These are phyloP conservation scores for Lordiphosa andalusiaca DNA, from an alignment of 2,888 invertebrate genomes.

Conservation along the genomic window DNA sequence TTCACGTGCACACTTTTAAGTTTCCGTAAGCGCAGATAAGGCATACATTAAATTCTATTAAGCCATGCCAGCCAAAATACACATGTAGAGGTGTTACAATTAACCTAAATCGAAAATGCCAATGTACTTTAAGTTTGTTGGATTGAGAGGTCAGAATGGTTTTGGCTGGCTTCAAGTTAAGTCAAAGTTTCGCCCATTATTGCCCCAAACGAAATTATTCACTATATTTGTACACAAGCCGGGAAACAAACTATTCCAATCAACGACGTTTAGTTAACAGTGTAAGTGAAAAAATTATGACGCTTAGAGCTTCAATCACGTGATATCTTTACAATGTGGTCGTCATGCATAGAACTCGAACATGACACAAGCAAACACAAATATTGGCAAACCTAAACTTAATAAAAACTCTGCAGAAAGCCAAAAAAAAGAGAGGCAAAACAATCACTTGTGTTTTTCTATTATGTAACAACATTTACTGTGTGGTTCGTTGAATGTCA, in stretches of 20 bases:
- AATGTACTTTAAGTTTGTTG: constrained; percentile 8
- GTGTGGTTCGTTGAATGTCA: too few species aligned
- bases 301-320: constrained; percentile 16
- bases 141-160: neutral
- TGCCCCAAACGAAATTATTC: neutral
- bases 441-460: too few species aligned
- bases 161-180: neutral
- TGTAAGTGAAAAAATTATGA: constrained; percentile 3
- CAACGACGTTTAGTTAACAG: neutral
- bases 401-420: neutral
- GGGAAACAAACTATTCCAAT: neutral
- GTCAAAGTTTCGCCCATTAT: too few species aligned
- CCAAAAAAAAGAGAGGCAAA: too few species aligned
- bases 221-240: neutral
- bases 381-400: constrained; percentile 9
- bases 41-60: constrained; percentile 32
- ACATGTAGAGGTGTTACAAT: constrained; percentile 32
- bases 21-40: constrained; percentile 37
- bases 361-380: constrained; percentile 10
- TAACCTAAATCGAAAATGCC: constrained; percentile 52
- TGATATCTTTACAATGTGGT: constrained; percentile 23
- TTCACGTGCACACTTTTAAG: constrained; percentile 23
- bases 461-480: too few species aligned
- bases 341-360: neutral
- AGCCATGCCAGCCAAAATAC: constrained; percentile 3